Evolutionary conservation across 2,888 invertebrate species (phyloP).

Genomic region (Drosophila rubida): DNA sequence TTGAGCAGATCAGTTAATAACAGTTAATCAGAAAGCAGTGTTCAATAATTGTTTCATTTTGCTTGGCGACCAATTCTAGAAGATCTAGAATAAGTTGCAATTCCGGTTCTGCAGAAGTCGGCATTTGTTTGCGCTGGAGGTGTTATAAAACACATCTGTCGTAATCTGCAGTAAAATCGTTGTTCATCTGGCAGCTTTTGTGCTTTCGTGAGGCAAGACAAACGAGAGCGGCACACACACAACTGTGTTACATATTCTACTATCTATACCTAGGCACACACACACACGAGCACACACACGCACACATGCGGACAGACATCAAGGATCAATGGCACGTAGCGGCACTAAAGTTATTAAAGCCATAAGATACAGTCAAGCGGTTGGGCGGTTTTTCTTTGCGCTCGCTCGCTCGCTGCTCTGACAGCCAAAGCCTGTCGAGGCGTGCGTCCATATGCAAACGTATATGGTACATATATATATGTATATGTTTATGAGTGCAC

Average conservation of each 20-base stretch:
- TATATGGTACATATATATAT: too few relatives aligned
- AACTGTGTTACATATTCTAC: background rate
- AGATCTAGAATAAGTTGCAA: too few relatives aligned
- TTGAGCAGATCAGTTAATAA: too few relatives aligned
- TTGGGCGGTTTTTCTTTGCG: slow-evolving; percentile 8
- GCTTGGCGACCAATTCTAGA: too few relatives aligned
- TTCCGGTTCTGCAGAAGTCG: background rate
- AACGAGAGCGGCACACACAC: background rate
- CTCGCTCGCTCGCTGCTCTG: slow-evolving; percentile 18
- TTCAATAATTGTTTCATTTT: too few relatives aligned
- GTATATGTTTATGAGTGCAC: slow-evolving; percentile 45
- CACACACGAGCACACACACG: too few relatives aligned
- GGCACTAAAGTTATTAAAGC: slow-evolving; percentile 78
- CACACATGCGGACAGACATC: slow-evolving; percentile 38
- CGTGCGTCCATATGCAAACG: slow-evolving; percentile 72
- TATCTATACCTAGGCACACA: slow-evolving; percentile 27
- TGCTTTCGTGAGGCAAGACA: background rate
- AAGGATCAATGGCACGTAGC: slow-evolving; percentile 78
- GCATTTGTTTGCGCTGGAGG: background rate
- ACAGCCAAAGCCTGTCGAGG: slow-evolving; percentile 54
- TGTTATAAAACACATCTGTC: background rate
- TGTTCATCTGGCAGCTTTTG: background rate
- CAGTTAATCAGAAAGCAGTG: too few relatives aligned
- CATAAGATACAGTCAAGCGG: slow-evolving; percentile 61
- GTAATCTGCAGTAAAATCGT: background rate